A percentile compares a stretch with the other conserved stretches of the same genome.
phyloP scores from a whole-genome alignment of 2,113 vertebrate species.

The Xyliphius kryptos region DNA sequence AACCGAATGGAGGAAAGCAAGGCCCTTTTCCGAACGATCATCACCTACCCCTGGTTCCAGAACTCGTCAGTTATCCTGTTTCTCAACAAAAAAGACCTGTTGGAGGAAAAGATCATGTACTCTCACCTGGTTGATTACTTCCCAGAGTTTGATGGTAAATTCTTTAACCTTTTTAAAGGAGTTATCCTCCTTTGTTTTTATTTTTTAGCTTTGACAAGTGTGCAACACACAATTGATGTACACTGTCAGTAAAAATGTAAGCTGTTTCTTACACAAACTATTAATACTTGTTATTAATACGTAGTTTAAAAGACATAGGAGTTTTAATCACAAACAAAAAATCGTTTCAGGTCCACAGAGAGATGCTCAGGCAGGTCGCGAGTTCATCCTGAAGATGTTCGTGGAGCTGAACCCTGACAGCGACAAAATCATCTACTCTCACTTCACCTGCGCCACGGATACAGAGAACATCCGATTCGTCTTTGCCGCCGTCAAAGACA shows the following conservation, averaged over 20 bases:
- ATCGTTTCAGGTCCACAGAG: constrained; percentile 78
- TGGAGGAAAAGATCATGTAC: constrained; percentile 95
- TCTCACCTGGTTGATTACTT: constrained; percentile 98
- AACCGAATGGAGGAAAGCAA: constrained; percentile 99
- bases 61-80: constrained; percentile 98
- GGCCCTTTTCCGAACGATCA: constrained; percentile 95
- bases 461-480: constrained; percentile 99
- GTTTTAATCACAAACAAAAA: no score
- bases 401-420: constrained; percentile 99
- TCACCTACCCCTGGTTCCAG: constrained; percentile 98
- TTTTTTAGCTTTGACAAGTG: constrained; percentile 10
- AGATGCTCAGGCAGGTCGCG: constrained; percentile 91
- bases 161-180: not conserved
- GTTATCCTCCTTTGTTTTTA: not conserved
- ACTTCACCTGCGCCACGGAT: constrained; percentile 98
- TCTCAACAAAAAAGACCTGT: constrained; percentile 97
- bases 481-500: constrained; percentile 97
- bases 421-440: constrained; percentile 99
- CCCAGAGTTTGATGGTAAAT: constrained; percentile 94
- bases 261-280: no score
- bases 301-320: no score
- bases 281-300: no score
- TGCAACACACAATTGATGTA: constrained; percentile 26
- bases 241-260: no score
- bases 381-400: constrained; percentile 99